These are phyloP conservation scores for Acanthis flammea DNA, from an alignment of 2,797 vertebrate genomes.

Conservation along the genomic window DNA sequence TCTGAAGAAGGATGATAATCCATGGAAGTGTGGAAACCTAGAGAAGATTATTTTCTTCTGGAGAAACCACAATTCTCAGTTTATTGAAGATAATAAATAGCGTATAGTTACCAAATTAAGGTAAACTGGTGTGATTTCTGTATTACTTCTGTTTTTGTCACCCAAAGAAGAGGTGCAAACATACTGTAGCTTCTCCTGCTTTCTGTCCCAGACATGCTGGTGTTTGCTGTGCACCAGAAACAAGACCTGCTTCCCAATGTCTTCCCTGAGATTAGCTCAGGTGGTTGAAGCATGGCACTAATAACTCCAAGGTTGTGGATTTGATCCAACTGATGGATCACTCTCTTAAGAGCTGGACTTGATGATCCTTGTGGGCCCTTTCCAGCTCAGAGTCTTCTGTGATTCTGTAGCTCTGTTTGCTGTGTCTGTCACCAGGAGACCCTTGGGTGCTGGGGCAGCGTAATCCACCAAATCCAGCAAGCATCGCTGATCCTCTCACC, in stretches of 20 bases:
- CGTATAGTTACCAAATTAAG: neutral
- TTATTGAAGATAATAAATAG: neutral
- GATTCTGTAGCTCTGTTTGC: neutral
- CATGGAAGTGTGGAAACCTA: fast-evolving
- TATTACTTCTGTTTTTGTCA: neutral
- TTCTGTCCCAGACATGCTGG: neutral
- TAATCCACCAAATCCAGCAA: too few species aligned
- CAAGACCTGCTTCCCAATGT: neutral
- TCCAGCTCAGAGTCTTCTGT: neutral
- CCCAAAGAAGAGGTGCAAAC: neutral
- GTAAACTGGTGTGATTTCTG: neutral
- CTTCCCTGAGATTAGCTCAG: neutral
- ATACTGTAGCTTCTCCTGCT: neutral
- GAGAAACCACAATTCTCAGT: neutral
- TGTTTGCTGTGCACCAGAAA: neutral
- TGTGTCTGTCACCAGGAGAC: neutral
- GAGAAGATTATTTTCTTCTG: neutral
- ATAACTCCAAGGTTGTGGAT: neutral
- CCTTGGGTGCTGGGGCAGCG: fast-evolving
- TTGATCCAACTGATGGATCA: neutral
- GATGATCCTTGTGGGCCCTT: neutral
- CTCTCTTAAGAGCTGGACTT: neutral
- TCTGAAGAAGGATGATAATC: neutral
- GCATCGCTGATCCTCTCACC: neutral
- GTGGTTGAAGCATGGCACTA: neutral